Evolutionary conservation across 2,797 vertebrate species (phyloP).

Genomic region (Helarctos malayanus): DNA sequence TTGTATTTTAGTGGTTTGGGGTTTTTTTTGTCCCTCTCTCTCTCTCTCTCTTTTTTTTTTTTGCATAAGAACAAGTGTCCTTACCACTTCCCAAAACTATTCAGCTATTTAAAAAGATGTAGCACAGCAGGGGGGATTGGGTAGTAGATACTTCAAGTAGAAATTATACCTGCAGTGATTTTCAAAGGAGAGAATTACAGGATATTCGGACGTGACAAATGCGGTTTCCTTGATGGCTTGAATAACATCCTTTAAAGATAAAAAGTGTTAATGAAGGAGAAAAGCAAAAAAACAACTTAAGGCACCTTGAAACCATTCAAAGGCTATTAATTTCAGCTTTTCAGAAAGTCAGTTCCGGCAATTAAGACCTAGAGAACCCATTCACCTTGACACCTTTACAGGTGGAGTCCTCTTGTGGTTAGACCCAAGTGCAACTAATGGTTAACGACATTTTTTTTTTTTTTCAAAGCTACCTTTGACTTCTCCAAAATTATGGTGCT

Average conservation of each 20-base stretch:
- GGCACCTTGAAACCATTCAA: neutral
- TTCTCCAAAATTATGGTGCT: neutral
- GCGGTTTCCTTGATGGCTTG: slow-evolving; percentile 99
- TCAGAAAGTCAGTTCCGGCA: neutral
- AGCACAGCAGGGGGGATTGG: neutral
- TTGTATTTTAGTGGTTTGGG: neutral
- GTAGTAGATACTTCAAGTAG: neutral
- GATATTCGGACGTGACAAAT: slow-evolving; percentile 97
- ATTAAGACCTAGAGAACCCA: neutral
- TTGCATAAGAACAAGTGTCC: neutral
- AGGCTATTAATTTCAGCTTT: neutral
- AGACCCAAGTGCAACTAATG: neutral
- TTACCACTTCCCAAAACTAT: neutral
- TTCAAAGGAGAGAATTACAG: slow-evolving; percentile 99
- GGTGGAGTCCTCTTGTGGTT: neutral
- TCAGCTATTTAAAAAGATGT: neutral
- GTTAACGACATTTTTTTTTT: neutral
- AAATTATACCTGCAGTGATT: slow-evolving; percentile 97
- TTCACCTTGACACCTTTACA: neutral
- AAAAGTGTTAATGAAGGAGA: slow-evolving; percentile 65
- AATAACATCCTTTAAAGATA: slow-evolving; percentile 95
- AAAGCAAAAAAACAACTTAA: neutral
- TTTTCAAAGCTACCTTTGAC: slow-evolving; percentile 8
- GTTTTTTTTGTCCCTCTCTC: neutral
- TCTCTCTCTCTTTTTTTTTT: neutral